Evolutionary conservation across 2,113 vertebrate species (phyloP), one percentile per base, ranked within the genome.

Genomic region (Agelaius phoeniceus): DNA sequence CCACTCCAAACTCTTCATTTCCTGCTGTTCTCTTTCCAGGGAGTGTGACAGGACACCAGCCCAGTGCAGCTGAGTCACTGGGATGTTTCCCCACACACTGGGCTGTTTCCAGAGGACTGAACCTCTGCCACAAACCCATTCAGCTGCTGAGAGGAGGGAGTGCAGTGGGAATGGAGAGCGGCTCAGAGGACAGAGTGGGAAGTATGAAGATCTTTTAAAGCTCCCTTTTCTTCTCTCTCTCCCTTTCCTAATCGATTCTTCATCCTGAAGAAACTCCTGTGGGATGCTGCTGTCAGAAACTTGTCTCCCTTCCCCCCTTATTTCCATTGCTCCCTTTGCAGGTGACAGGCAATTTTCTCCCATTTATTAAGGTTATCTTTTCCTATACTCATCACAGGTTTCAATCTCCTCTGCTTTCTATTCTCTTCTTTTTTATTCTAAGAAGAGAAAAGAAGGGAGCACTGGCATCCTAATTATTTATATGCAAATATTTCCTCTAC

Each of bases 401-500:
- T 88, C 82, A 83, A 18, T 39, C 48, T 91, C 22, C 78, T 83
- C 75, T 83, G 49, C 35, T 91, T 90, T 85, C 33, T 12, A 51
- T 77, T 90, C 18, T 85, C 27, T 61, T 77, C 10, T 71, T 79
- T 89, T 79, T 73, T 57, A 57, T 76, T 89, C 65, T 21, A 73
- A 77, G 31, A 69, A 84, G 24, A 67, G 49, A 74, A 83, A 81
- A 79, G 69, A 52, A 83, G 49, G 37, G 68, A 92, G 35, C 77
- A 55, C 26, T 63, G 37, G 71, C 69, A 94, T 95, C 54, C 81
- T 67, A 96, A 76, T 96, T 93, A 94, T 87, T 86, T 84, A 46
- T 74, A 86, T 93, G 73, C 85, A 95, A 96, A 94, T 94, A 91
- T 96, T 95, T 91, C 71, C 58, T 84, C 57, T 78, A 54, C 59